Evolutionary conservation across 2,888 invertebrate genomes (phyloP), one percentile per base, ranked within the genome.

Genomic region (Melipona bicolor): DNA sequence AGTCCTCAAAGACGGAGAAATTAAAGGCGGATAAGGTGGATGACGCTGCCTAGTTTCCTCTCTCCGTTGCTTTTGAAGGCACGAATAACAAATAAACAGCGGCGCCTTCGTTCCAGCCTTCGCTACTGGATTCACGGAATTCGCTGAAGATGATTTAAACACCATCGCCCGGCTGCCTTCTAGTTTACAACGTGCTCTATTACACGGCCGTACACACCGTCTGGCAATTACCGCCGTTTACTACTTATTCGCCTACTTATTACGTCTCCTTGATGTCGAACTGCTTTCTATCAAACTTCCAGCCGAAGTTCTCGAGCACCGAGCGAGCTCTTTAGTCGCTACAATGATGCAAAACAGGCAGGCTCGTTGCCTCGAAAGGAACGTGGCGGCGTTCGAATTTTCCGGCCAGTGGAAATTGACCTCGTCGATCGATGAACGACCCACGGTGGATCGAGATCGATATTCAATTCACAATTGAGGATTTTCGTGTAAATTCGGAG

Each of bases 71-170:
- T 69, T 79, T 79, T 68, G 68, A n/a, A 77, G 71, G 65, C 81
- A 80, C 65, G 69, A 87, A 83, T 86, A 89, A 89, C 87, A 87
- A 89, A 89, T 83, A 89, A 87, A 87, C 79, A 83, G 68, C 56
- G 81, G 70, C 84, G 81, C 50, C 62, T 72, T 19, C 76, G 80
- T 49, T 80, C 74, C 69, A 67, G 32, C 32, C 68, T 54, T 65
- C 62, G 76, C 71, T 62, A 81, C 73, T 61, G 71, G 52, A 32
- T 85, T 82, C 86, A 77, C 4, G 84, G 85, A 84, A 84, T 71
- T 19, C 79, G 50, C 36, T 67, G 27, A 24, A 71, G 52, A 82
- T 78, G 83, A 78, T 83, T 82, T 78, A 78, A 77, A 50, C 21
- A 54, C 36, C 62, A 52, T 54, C 73, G 43, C 2, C 13, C 15